These are phyloP conservation scores for Heptranchias perlo DNA, from an alignment of 2,113 vertebrate species.

Conservation along the genomic window DNA sequence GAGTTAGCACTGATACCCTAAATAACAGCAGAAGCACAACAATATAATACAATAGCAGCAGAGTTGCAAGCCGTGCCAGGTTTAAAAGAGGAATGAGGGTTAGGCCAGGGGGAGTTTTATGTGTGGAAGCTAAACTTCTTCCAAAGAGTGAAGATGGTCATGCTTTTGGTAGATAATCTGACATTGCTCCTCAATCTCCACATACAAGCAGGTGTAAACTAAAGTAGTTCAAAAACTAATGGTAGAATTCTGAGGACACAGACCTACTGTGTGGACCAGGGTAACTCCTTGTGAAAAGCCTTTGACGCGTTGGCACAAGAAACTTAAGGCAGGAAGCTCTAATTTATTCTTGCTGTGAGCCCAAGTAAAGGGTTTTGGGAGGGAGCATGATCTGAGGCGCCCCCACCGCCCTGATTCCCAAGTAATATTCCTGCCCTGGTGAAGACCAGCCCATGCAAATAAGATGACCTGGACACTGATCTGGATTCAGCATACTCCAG, in stretches of 20 bases:
- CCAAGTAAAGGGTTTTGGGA: background rate
- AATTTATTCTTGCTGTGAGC: background rate
- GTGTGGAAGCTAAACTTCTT: background rate
- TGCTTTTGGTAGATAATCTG: background rate
- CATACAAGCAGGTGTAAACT: background rate
- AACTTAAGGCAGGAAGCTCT: background rate
- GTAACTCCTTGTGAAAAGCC: background rate
- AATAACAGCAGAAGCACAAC: background rate
- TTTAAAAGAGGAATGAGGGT: background rate
- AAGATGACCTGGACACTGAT: background rate
- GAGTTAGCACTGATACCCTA: background rate
- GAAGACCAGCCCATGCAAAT: background rate
- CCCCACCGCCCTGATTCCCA: background rate
- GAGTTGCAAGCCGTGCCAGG: background rate
- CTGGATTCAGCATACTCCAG: background rate
- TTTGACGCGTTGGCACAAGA: background rate
- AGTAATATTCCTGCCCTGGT: background rate
- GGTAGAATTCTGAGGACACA: background rate
- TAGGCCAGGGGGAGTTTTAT: background rate
- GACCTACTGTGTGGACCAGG: background rate
- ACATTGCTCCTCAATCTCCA: background rate
- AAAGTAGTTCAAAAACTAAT: background rate
- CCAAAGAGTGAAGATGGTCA: background rate
- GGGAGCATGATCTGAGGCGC: background rate
- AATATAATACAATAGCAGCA: background rate